Base-by-base conservation (phyloP, 2,888 invertebrate species). In the Ariolimax columbianus region DNA sequence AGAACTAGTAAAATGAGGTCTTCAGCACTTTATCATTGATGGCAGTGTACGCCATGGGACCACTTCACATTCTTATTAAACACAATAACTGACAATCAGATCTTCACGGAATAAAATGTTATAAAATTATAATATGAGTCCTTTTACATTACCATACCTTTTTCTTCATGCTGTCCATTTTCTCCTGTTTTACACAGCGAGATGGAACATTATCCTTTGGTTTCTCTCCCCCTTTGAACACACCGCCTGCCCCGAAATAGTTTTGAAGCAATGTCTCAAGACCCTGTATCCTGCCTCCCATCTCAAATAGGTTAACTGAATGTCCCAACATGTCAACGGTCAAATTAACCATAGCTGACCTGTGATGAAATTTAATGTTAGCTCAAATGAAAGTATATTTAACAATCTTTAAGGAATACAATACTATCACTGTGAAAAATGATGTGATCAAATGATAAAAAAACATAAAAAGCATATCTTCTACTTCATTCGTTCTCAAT, bases 211-310 rank as follows among this genome's bases (percentile, higher is more conserved):
- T 86, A 40, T 77, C 66, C 59, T 84, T 89, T 97, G 0, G 68
- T 17, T 47, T 84, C 59, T 84, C 86, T 33, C 82, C 86, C 26
- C 95, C 95, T 40, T 95, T 95, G 47, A 97, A 95, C 81, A 90
- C 88, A 51, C 91, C 91, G 38, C 88, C 83, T 4, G 97, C 96
- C 1, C 97, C 97, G 93, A 98, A 97, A 87, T 97, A 95, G 43
- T 96, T 95, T 93, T 98, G 97, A 79, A 97, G 95, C 92, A 97
- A 96, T 89, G 96, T 84, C 92, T 99, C 98, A 90, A 98, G 96
- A 3, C 98, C 98, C 95, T 98, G 97, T 19, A 96, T 95, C 86
- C 98, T 96, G 7, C 97, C 96, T 91, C 96, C 96, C 77, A 98
- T 59, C 95, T 98, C 97, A 88, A 97, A 95, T 79, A 97, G 93